Percentiles rank a stretch among this genome's conserved stretches.
Evolutionary conservation across 2,113 vertebrate species (phyloP).

Genomic region (Etheostoma cragini): DNA sequence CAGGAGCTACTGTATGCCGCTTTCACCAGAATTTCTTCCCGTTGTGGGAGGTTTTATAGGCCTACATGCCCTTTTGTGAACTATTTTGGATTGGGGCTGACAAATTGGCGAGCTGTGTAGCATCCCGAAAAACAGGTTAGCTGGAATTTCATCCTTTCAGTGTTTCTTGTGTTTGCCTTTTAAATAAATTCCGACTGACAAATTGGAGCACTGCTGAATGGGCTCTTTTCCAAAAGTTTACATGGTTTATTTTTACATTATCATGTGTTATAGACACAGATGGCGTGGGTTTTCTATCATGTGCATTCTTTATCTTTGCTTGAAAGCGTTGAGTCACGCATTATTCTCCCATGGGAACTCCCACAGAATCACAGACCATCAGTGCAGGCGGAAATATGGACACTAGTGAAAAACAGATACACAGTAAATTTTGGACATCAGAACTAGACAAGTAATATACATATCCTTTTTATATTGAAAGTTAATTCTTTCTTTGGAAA

Average conservation of each 20-base stretch:
- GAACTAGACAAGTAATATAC: background rate
- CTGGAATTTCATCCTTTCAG: conserved; percentile 63
- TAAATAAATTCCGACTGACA: conserved; percentile 72
- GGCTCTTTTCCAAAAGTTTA: conserved; percentile 47
- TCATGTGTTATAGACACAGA: conserved; percentile 43
- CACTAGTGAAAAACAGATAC: background rate
- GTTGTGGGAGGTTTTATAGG: conserved; percentile 68
- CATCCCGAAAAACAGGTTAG: conserved; percentile 46
- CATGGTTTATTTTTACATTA: conserved; percentile 50
- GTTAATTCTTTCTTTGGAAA: conserved; percentile 1
- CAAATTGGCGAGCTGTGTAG: conserved; percentile 73
- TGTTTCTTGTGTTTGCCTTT: conserved; percentile 69
- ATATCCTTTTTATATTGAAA: background rate
- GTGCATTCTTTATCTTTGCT: conserved; percentile 27
- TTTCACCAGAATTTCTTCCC: conserved; percentile 60
- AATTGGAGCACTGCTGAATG: conserved; percentile 53
- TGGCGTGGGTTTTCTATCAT: conserved; percentile 42
- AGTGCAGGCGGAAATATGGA: conserved; percentile 1
- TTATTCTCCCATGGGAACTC: conserved; percentile 46
- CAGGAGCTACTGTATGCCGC: conserved; percentile 71
- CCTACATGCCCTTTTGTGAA: conserved; percentile 70
- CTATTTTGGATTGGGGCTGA: conserved; percentile 67
- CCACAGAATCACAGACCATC: conserved; percentile 35
- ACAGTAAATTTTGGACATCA: background rate
- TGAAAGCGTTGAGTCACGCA: conserved; percentile 47